Base-by-base conservation (phyloP, 2,797 vertebrate genomes). In the Ispidina picta region DNA sequence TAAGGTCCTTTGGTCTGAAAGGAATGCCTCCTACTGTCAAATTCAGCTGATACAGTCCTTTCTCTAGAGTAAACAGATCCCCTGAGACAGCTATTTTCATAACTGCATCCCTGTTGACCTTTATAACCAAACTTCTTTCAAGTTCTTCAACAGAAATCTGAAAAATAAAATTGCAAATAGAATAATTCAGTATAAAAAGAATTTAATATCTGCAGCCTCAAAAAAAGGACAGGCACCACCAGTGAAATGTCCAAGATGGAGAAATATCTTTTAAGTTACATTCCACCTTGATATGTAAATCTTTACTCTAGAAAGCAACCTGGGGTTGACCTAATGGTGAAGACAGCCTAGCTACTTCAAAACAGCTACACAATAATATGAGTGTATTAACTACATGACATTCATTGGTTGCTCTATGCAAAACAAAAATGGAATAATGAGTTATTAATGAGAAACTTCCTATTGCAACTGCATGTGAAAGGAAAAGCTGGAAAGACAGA, bases 121-220 rank as follows among this genome's bases (percentile, higher is more conserved):
- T 99, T 76, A 99, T 98, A 88, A 99, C 97, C 9, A 99, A 97
- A 91, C 97, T 99, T 88, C 98, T 97, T 3, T 98, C 98, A 7
- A 99, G 96, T 96, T 99, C 99, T 97, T 99, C 99, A 54, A 99
- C 98, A 0, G 99, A 99, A 95, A 99, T 99, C 99, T 99, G 94
- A 48, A 51, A 72, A 72, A 29, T n/a, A 82, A 80, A 28, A 83
- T 73, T 15, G 5, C 20, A 73, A 92, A 84, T 7, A 72, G 41
- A 76, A 6, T 54, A 76, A 78, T 31, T 91, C 37, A 86, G 22
- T 28, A 58, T 22, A 41, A 70, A 66, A 89, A 77, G 3, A 81
- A 43, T 11, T 75, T 41, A 55, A 0, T 55, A 65, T 15, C 25
- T 66, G 49, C n/a, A 86, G 12, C 20, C 31, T 77, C 55, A 86